Base-by-base conservation (phyloP, 1,140 invertebrate genomes). In the Tribolium castaneum region DNA sequence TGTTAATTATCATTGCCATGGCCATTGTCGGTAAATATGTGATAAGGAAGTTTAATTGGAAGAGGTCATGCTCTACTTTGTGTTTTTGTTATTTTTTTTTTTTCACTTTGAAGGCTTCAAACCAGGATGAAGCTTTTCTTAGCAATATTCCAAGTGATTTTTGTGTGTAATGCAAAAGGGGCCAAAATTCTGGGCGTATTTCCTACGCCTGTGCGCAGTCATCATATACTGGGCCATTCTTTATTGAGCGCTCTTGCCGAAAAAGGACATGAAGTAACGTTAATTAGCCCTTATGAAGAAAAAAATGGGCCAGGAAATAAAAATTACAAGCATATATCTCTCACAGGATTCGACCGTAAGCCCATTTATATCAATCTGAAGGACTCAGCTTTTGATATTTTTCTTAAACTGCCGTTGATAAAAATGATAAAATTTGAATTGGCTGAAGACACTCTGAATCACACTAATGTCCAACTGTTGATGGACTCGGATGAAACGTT, bases 211-310 rank as follows among this genome's bases (percentile, higher is more conserved):
- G 74, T 77, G 4, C 49, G 59, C 30, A 83, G 82, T 70, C 82
- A 83, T 50, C 76, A 81, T 39, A 81, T 82, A 6, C 50, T 83
- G 13, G 82, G 80, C 54, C 81, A 73, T 51, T 56, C 77, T 52
- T 72, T 88, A 74, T 76, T 89, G 4, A 87, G 84, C 50, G 84
- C 83, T 52, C 77, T 90, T 54, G 83, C 86, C 0, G 77, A 80
- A 25, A 79, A 84, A 6, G 87, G 88, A 14, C 89, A 90, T 79
- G 85, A 89, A 54, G 84, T 89, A 0, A 89, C 87, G 1, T 86
- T 88, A 3, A 84, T 89, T 7, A 88, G 86, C 71, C 86, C 86
- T 0, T 87, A 87, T 75, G 82, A 84, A 7, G 80, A 86, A 50
- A 84, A 84, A 16, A 75, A 79, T 52, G 14, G 14, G 13, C 52